These are phyloP conservation scores for Stomatorhinus walkeri DNA, from an alignment of 2,797 vertebrate genomes.

Conservation along the genomic window DNA sequence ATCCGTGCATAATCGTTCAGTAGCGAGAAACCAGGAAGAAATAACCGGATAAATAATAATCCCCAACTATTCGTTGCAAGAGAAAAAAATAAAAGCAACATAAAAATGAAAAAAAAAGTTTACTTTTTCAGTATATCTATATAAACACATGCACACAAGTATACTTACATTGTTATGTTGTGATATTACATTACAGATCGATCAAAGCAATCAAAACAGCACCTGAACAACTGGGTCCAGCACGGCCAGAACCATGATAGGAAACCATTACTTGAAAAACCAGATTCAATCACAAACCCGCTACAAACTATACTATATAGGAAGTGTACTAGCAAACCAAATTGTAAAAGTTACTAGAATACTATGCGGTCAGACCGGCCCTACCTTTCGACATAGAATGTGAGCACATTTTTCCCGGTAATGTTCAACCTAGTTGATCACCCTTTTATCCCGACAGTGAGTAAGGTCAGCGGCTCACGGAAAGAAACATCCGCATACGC, in stretches of 20 bases:
- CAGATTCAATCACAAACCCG: background rate
- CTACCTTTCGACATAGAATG: constrained; percentile 25
- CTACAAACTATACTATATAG: background rate
- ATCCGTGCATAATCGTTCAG: background rate
- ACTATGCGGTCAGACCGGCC: background rate
- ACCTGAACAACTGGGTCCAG: background rate
- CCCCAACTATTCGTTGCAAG: background rate
- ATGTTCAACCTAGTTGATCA: background rate
- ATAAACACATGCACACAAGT: background rate
- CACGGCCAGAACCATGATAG: background rate
- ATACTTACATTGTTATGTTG: background rate
- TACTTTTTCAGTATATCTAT: background rate
- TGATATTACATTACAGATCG: background rate
- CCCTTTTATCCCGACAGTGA: constrained; percentile 14
- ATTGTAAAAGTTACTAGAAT: background rate
- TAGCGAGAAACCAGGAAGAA: background rate
- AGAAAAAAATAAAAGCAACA: background rate
- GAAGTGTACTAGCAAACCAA: background rate
- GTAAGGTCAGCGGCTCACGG: constrained; percentile 16
- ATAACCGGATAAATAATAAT: background rate
- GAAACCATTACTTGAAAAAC: background rate
- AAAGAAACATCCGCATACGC: constrained; percentile 12
- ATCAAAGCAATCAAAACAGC: background rate
- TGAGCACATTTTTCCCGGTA: constrained; percentile 17
- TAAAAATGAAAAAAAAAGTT: background rate